Base-by-base conservation (phyloP, 2,797 vertebrate species). In the Galagoides demidoff region DNA sequence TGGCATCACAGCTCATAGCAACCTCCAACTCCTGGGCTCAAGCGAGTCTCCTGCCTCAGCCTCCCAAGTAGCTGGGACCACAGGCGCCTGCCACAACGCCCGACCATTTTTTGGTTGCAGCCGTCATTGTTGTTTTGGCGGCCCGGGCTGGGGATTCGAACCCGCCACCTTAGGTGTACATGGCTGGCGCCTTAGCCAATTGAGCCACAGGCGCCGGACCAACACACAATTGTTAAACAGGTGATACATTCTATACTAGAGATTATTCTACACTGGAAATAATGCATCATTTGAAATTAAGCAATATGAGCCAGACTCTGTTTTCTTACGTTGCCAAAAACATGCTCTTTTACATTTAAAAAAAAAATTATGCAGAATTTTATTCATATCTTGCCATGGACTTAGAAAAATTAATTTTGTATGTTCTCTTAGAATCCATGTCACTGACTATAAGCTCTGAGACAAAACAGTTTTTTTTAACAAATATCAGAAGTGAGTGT, bases 351-450 rank as follows among this genome's bases (percentile, higher is more conserved):
- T 85, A 81, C 66, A 49, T 5, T 68, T 45, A 45, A 49, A 11
- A 49, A 49, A 49, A 49, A 55, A 74, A 4, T 82, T 74, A 20
- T 10, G 2, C 25, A 86, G 66, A 85, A 81, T 91, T 92, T 90
- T n/a, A 70, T 77, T 94, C 39, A 22, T 86, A 19, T 86, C 68
- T n/a, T 95, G 13, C 34, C 45, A 5, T 29, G 17, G 39, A 74
- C 19, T 84, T 94, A 77, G 52, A 96, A 77, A 93, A 94, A 83
- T 78, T 64, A 59, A 63, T 66, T 92, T 82, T 86, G 11, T 93
- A 37, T 6, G 25, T 85, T 89, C 31, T 68, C 52, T 92, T 95
- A 71, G 61, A 95, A 17, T 90, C n/a, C 3, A 0, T 90, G 45
- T 88, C 3, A 74, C 31, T 83, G 52, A 25, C 89, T 90, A 3